Evolutionary conservation across 2,888 invertebrate genomes (phyloP).

Genomic region (Geotrupes spiniger): DNA sequence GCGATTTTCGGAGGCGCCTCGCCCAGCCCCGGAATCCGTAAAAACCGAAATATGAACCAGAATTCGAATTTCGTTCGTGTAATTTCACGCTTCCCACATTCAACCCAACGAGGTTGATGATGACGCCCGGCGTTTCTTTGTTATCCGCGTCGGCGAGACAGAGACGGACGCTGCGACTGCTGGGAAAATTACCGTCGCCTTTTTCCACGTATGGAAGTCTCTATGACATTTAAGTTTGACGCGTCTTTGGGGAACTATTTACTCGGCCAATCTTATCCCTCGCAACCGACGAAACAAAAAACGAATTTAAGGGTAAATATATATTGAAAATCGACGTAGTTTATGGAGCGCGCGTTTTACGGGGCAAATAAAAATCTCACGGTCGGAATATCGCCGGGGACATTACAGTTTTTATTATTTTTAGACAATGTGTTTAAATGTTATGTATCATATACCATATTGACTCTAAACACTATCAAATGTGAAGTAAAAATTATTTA

Average conservation of each 20-base stretch:
- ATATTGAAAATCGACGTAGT: conserved; percentile 45
- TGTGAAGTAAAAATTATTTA: too few relatives aligned
- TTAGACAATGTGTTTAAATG: too few relatives aligned
- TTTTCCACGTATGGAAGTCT: conserved; percentile 39
- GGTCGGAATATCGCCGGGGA: too few relatives aligned
- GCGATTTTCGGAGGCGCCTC: too few relatives aligned
- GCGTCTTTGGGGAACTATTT: conserved; percentile 47
- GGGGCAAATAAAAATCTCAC: too few relatives aligned
- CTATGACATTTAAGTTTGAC: conserved; percentile 49
- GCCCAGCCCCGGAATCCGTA: conserved; percentile 41
- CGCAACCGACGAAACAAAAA: conserved; percentile 29
- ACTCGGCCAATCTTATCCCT: conserved; percentile 46
- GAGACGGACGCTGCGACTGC: not conserved
- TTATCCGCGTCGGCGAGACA: not conserved
- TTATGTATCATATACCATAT: too few relatives aligned
- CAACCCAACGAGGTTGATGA: too few relatives aligned
- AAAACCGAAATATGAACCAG: conserved; percentile 42
- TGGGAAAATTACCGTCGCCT: not conserved
- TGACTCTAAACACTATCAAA: too few relatives aligned
- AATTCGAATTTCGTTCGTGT: too few relatives aligned
- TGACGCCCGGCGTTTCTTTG: not conserved
- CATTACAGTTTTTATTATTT: too few relatives aligned
- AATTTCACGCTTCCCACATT: too few relatives aligned
- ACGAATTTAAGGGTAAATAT: conserved; percentile 45
- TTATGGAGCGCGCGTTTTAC: conserved; percentile 28